Evolutionary conservation across 1,140 invertebrate genomes (phyloP), one percentile per base, ranked within the genome.

Genomic region (Hyphantria cunea): DNA sequence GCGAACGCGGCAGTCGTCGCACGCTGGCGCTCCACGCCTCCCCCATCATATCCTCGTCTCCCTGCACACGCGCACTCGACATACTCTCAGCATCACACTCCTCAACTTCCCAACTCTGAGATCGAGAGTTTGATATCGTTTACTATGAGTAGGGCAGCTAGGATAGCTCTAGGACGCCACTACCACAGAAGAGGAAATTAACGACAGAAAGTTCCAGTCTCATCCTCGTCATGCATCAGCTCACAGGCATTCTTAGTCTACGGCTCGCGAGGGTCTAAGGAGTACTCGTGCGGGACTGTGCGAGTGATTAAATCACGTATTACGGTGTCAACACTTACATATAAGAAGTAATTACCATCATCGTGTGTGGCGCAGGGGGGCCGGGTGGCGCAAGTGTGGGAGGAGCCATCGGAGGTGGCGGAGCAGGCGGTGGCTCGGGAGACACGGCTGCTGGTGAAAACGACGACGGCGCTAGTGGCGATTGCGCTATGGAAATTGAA

Each of bases 311-410:
- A 81, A 78, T 72, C 78, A 84, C 84, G 81, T 86, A 88, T 81
- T 79, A 82, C 85, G 84, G 87, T 89, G 90, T 85, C 82, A 90
- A 91, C 92, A 93, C 93, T 93, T 93, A 93, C 93, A 93, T 93
- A 93, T 93, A 93, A 93, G 92, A 93, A 84, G 92, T 93, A 93
- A 93, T 93, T 93, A 93, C 93, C 93, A 93, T 92, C 91, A 92
- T 92, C 84, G 92, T 93, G 89, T 92, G 91, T 64, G 92, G 92
- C 76, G 92, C 84, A 62, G 91, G 88, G 37, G 78, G 72, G 51
- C 65, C 79, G 14, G 76, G 76, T 71, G 80, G 83, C 25, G 84
- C 74, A 9, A 78, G 84, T 14, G 76, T 80, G 11, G 84, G 83
- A 0, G 86, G 85, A 14, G 82, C 82, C 74, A 86, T 74, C 0